Conservation (phyloP, 2,888 invertebrate genomes). For the Dryadula phaetusa region DNA sequence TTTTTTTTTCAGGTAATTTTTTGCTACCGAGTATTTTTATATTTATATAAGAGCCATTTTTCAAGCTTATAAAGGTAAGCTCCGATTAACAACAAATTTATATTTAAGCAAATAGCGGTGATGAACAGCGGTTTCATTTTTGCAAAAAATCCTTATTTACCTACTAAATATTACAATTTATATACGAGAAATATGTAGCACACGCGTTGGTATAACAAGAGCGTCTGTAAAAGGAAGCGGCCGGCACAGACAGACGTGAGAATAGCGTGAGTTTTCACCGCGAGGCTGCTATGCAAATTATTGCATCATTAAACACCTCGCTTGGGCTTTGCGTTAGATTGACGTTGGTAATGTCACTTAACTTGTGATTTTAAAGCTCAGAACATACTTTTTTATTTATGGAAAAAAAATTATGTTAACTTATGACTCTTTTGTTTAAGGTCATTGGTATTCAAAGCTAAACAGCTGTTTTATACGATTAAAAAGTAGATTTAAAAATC, state of each 20-base stretch:
- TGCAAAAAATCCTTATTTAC: background rate
- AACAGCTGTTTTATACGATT: background rate
- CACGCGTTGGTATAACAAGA: constrained; percentile 64
- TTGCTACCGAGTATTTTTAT: constrained; percentile 22
- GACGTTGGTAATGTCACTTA: constrained; percentile 61
- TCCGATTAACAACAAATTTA: constrained; percentile 24
- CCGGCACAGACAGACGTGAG: constrained; percentile 69
- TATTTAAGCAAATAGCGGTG: constrained; percentile 12
- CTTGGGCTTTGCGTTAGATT: constrained; percentile 71
- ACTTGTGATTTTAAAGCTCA: constrained; percentile 17
- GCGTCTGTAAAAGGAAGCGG: constrained; percentile 59
- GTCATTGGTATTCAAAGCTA: background rate
- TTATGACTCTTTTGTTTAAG: background rate
- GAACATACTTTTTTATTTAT: constrained; percentile 15
- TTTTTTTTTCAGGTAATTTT: constrained; percentile 70
- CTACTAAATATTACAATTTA: background rate
- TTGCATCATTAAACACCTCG: constrained; percentile 82
- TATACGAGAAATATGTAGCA: constrained; percentile 54
- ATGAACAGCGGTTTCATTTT: constrained; percentile 1
- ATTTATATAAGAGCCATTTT: constrained; percentile 22
- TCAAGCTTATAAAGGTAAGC: constrained; percentile 31
- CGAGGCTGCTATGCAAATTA: constrained; percentile 79
- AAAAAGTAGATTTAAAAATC: background rate
- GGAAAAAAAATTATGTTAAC: background rate
- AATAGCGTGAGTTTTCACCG: constrained; percentile 67